Conservation (phyloP, 2,113 vertebrate species). For the Zapus hudsonius region DNA sequence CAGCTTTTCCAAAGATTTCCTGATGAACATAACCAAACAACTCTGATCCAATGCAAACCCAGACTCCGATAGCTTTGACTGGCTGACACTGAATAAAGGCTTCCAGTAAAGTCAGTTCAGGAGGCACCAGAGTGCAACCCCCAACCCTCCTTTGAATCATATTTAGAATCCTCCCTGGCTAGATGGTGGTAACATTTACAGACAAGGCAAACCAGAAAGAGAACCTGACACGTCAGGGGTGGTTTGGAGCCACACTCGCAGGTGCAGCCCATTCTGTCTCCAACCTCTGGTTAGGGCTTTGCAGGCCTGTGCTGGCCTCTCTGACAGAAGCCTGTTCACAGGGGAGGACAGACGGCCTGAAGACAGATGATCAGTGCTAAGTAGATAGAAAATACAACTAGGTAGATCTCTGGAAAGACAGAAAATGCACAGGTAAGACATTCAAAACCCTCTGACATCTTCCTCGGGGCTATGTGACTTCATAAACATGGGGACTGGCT, state of each 20-base stretch:
- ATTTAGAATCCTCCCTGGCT: too few relatives aligned
- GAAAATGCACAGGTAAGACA: not conserved
- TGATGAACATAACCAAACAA: too few relatives aligned
- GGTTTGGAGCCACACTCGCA: not conserved
- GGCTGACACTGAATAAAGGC: too few relatives aligned
- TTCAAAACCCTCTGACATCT: not conserved
- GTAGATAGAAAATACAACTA: not conserved
- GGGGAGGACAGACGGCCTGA: not conserved
- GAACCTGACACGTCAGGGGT: not conserved
- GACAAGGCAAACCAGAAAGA: not conserved
- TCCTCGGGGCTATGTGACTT: not conserved
- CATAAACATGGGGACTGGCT: not conserved
- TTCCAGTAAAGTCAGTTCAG: too few relatives aligned
- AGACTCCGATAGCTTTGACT: too few relatives aligned
- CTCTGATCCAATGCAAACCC: too few relatives aligned
- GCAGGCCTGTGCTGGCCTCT: rapidly evolving
- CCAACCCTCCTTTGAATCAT: too few relatives aligned
- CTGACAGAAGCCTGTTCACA: not conserved
- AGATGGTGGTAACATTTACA: too few relatives aligned
- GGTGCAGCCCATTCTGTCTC: too few relatives aligned
- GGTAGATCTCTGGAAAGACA: too few relatives aligned
- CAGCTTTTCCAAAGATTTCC: too few relatives aligned
- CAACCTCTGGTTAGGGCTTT: not conserved
- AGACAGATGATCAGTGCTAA: not conserved
- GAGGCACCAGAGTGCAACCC: too few relatives aligned